phyloP scores from a whole-genome alignment of 2,113 vertebrate species.

The Neotragus pygmaeus region DNA sequence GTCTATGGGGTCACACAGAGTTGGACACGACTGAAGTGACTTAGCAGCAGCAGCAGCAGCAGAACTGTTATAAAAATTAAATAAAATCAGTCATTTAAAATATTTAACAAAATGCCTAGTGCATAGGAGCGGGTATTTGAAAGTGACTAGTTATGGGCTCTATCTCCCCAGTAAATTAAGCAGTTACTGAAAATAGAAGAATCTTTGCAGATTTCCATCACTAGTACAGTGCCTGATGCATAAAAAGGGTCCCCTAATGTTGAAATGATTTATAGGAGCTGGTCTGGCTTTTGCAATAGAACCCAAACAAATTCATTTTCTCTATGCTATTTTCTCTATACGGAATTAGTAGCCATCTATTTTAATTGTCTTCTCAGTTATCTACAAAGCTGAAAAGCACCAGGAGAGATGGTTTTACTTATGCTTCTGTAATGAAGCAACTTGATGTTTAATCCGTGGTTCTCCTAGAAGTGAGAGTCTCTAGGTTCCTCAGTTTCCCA shows the following conservation, averaged over 20 bases:
- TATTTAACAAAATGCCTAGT: background rate
- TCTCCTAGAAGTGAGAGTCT: background rate
- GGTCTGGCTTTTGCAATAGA: background rate
- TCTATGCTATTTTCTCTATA: background rate
- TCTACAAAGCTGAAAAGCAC: background rate
- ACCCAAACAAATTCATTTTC: slow-evolving; percentile 15
- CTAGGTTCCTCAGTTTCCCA: background rate
- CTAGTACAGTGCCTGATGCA: background rate
- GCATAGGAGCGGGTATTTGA: background rate
- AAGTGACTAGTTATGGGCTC: background rate
- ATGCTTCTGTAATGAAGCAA: background rate
- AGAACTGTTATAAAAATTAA: background rate
- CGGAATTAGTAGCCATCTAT: background rate
- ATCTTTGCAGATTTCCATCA: background rate
- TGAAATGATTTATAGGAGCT: background rate
- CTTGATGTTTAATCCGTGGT: background rate
- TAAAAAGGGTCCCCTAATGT: background rate
- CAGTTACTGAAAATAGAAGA: background rate
- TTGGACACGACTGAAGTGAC: too few relatives aligned
- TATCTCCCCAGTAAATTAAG: background rate
- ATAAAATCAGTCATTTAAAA: background rate
- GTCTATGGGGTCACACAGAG: too few relatives aligned
- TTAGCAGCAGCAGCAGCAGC: too few relatives aligned
- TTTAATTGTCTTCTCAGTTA: slow-evolving; percentile 14
- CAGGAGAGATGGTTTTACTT: background rate